These are phyloP conservation scores for Athene cunicularia DNA, from an alignment of 2,113 vertebrate species.

Conservation along the genomic window DNA sequence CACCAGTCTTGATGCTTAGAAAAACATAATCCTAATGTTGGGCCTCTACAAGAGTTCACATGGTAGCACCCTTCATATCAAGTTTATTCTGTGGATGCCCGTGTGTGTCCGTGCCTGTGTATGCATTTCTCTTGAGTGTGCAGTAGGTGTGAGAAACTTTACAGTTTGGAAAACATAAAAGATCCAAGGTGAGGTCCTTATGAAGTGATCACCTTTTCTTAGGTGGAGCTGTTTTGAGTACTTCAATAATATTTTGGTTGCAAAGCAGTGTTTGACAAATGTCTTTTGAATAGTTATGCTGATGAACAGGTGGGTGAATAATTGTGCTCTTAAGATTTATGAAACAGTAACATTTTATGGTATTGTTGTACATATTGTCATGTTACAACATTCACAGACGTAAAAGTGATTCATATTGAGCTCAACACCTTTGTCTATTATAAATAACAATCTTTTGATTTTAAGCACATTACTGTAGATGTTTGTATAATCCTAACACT, in stretches of 20 bases:
- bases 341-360: neutral
- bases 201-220: neutral
- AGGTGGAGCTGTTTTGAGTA: neutral
- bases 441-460: neutral
- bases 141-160: neutral
- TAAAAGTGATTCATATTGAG: neutral
- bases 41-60: accelerated
- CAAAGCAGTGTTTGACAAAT: neutral
- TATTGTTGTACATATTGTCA: neutral
- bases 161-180: neutral
- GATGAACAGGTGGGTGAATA: neutral
- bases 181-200: neutral
- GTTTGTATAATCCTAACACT: neutral
- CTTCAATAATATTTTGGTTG: neutral
- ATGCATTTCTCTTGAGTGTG: neutral
- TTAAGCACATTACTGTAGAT: neutral
- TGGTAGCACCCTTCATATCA: neutral
- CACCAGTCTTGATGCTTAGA: neutral
- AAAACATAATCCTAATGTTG: neutral
- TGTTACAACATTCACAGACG: neutral
- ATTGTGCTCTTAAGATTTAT: neutral
- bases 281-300: neutral
- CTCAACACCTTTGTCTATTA: neutral
- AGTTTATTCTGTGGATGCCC: neutral
- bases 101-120: accelerated